These are phyloP conservation scores for Hesperia comma DNA, from an alignment of 2,888 invertebrate species.

Conservation along the genomic window DNA sequence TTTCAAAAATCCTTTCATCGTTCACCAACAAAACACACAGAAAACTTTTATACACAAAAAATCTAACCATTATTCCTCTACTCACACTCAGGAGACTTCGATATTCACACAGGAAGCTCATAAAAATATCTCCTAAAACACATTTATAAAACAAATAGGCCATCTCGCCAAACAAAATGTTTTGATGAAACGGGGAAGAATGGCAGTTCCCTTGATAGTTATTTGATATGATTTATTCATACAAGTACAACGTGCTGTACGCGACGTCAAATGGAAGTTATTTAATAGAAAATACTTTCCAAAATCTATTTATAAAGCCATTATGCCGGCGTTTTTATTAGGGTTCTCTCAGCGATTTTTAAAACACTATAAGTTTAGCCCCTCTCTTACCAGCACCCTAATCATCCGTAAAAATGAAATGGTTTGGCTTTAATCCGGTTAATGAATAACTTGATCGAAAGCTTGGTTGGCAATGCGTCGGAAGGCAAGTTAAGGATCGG, in stretches of 20 bases:
- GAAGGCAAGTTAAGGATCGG: no score
- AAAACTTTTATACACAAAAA: background rate
- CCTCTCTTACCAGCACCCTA: no score
- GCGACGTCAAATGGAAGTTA: conserved; percentile 79
- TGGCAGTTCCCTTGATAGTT: conserved; percentile 85
- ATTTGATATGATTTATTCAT: conserved; percentile 90
- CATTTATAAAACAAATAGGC: conserved; percentile 32
- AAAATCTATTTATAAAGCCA: conserved; percentile 82
- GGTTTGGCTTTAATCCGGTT: no score
- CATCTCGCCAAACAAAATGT: conserved; percentile 57
- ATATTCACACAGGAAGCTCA: conserved; percentile 27
- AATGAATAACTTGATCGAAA: no score
- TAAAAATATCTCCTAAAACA: conserved; percentile 31
- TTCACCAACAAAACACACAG: no score
- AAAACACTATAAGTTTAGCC: background rate
- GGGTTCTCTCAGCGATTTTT: conserved; percentile 16
- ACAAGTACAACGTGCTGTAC: conserved; percentile 64
- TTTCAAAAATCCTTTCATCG: no score
- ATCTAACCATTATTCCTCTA: background rate
- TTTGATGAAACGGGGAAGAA: conserved; percentile 69
- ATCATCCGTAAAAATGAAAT: no score
- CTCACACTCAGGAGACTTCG: conserved; percentile 7
- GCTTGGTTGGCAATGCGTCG: no score
- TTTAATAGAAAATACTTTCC: conserved; percentile 80
- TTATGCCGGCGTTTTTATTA: conserved; percentile 55